Evolutionary conservation across 2,888 invertebrate genomes (phyloP).

Genomic region (Carcina quercana): DNA sequence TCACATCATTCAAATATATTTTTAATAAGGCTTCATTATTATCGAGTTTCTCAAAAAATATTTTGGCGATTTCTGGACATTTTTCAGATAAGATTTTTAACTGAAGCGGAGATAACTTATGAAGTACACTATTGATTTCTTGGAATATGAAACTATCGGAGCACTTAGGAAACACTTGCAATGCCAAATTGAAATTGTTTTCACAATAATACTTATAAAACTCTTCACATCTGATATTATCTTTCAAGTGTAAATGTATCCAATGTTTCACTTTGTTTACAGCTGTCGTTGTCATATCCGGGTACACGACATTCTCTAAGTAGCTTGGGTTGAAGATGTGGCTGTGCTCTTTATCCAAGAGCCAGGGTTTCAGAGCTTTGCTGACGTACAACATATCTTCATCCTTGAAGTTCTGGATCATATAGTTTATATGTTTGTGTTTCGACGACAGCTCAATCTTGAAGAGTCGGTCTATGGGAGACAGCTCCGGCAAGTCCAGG

Average conservation of each 20-base stretch:
- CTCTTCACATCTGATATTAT: conserved; percentile 28
- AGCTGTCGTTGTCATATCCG: conserved; percentile 43
- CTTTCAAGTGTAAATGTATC: conserved; percentile 30
- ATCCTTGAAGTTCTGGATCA: conserved; percentile 38
- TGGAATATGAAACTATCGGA: conserved; percentile 27
- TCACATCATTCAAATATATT: conserved; percentile 21
- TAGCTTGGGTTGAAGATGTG: conserved; percentile 39
- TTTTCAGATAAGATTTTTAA: conserved; percentile 39
- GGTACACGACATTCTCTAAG: conserved; percentile 39
- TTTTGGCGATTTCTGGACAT: conserved; percentile 28
- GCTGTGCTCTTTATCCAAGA: conserved; percentile 27
- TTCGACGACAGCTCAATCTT: conserved; percentile 50
- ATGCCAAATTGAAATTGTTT: conserved; percentile 25
- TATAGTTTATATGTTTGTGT: conserved; percentile 33
- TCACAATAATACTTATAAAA: conserved; percentile 41
- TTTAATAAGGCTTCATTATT: conserved; percentile 20
- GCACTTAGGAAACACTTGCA: conserved; percentile 38
- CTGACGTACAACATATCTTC: conserved; percentile 49
- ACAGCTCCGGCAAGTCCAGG: conserved; percentile 22
- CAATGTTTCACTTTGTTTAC: conserved; percentile 40
- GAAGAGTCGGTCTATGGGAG: conserved; percentile 38
- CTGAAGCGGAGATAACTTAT: conserved; percentile 31
- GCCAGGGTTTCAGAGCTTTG: conserved; percentile 44
- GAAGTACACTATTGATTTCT: conserved; percentile 27
- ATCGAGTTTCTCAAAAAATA: conserved; percentile 34